Conservation (phyloP, 2,113 vertebrate species). For the Meleagris gallopavo region DNA sequence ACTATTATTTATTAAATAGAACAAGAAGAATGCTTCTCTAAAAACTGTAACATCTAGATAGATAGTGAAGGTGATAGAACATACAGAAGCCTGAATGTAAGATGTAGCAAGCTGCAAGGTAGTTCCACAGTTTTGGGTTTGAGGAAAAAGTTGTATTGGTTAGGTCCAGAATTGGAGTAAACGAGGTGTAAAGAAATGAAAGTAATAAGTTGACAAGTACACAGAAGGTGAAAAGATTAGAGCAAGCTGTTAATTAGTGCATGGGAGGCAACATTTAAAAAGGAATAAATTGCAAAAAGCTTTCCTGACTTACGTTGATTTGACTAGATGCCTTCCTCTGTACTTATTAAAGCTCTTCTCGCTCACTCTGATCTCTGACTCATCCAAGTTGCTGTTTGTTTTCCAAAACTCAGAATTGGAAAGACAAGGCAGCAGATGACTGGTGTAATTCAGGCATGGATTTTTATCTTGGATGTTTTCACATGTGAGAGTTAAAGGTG, state of each 20-base stretch:
- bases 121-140: not conserved
- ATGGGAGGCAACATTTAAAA: not conserved
- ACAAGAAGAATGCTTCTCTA: not conserved
- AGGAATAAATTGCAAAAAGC: not conserved
- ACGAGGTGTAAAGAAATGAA: conserved; percentile 7
- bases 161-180: conserved; percentile 24
- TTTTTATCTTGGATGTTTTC: not conserved
- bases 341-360: not conserved
- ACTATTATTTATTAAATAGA: conserved; percentile 12
- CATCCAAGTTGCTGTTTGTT: not conserved
- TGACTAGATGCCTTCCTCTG: not conserved
- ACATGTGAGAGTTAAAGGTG: not conserved
- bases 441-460: not conserved
- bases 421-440: not conserved
- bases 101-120: not conserved
- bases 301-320: not conserved
- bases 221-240: conserved; percentile 16
- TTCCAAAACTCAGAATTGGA: not conserved
- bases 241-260: conserved; percentile 9
- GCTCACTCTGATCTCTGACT: not conserved
- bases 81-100: not conserved
- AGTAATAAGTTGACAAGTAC: not conserved
- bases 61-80: not conserved
- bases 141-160: not conserved
- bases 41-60: not conserved